Base-by-base conservation (phyloP, 1,140 invertebrate genomes). In the Drosophila repleta region DNA sequence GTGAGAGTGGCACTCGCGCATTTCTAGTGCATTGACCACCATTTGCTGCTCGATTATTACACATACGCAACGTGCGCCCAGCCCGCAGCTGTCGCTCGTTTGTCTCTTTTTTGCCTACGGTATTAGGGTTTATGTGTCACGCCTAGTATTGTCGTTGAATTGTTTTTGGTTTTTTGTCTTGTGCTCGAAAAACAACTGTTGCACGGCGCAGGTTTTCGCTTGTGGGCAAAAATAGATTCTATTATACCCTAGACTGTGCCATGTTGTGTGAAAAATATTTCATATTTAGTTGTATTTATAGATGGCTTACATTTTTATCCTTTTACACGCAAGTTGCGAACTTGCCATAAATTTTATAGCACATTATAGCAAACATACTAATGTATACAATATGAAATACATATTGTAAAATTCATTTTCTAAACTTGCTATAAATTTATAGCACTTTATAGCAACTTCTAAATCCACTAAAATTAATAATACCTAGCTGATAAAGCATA, bases 41-140 rank as follows among this genome's bases (percentile, higher is more conserved):
- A 75, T 81, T 65, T 65, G 49, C 24, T 24, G 49, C 37, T 62
- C 55, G 52, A 68, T 67, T 70, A 74, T 74, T 70, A 62, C 82
- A 49, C 83, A 87, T 87, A 87, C 82, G 82, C 82, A 69, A 24
- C 11, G 78, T 73, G 53, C 57, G 52, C 51, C 75, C 43, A 43
- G 56, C 11, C n/a, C 24, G 46, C 39, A 53, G 62, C 29, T 64
- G 45, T 18, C 5, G 51, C 24, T 8, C 24, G 24, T 29, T 37
- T 29, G 15, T 49, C 52, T 18, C 49, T 32, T 48, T 48, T 60
- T 29, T 32, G 60, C 48, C 48, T 69, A 49, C n/a, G 53, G 65
- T 89, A 88, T 88, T 88, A 77, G 64, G 83, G 83, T 88, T 89
- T 83, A 62, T 88, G 61, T 88, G 83, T 89, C 84, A 83, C 65